phyloP scores from a whole-genome alignment of 2,797 vertebrate genomes.

The Crocidura indochinensis region DNA sequence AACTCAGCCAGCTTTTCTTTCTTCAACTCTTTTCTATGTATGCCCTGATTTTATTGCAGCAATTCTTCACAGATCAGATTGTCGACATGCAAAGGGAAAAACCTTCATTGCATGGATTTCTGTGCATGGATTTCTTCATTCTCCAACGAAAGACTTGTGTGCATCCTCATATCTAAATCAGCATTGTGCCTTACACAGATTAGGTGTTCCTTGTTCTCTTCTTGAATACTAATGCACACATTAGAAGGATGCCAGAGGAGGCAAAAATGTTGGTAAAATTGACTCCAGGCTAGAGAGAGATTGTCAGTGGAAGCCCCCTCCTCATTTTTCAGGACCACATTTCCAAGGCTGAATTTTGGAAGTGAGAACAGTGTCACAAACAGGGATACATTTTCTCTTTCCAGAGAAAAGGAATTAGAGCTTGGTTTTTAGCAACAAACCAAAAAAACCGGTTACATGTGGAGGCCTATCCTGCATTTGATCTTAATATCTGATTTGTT shows the following conservation, averaged over 20 bases:
- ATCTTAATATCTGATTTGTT: no score
- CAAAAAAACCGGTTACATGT: no score
- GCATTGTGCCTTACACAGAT: background rate
- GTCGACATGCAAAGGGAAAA: background rate
- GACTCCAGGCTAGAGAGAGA: background rate
- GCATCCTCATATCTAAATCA: background rate
- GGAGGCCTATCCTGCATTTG: no score
- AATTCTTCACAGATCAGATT: background rate
- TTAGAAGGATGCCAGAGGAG: background rate
- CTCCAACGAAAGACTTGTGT: background rate
- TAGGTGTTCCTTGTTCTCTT: background rate
- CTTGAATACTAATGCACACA: background rate
- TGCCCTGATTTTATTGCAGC: background rate
- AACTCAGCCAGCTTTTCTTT: background rate
- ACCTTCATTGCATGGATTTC: background rate
- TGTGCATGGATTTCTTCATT: background rate
- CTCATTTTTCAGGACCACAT: no score
- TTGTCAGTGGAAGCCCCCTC: no score
- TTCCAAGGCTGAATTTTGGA: no score
- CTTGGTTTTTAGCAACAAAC: no score
- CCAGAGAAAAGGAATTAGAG: no score
- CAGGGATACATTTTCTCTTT: no score
- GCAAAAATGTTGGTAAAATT: background rate
- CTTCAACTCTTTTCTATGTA: background rate
- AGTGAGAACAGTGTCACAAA: no score